Evolutionary conservation across 2,888 invertebrate genomes (phyloP).

Genomic region (Hydropsyche betteni): DNA sequence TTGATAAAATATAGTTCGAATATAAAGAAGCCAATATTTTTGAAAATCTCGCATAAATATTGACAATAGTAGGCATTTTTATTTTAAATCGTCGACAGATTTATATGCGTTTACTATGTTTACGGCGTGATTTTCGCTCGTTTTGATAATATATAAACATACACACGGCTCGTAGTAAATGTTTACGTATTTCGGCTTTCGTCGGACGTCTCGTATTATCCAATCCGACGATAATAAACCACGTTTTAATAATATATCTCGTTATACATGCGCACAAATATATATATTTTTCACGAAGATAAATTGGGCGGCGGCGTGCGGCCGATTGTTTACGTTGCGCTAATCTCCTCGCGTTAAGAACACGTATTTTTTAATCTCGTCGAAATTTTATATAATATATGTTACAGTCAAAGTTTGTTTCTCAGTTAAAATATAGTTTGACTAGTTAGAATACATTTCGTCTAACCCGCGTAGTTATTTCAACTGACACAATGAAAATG

Average conservation of each 20-base stretch:
- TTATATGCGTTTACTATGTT: constrained; percentile 6
- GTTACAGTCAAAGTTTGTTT: no score
- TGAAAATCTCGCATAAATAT: no score
- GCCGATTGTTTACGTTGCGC: constrained; percentile 27
- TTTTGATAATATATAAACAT: no score
- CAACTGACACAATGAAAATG: no score
- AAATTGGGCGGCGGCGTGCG: constrained; percentile 7
- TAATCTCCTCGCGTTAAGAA: constrained; percentile 1
- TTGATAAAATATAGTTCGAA: no score
- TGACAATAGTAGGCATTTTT: neutral
- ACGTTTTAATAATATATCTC: constrained; percentile 6
- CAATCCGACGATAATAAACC: neutral
- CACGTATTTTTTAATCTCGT: no score
- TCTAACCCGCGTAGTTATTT: no score
- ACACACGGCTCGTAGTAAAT: neutral
- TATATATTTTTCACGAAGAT: constrained; percentile 10
- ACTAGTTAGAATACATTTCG: no score
- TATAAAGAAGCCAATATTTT: no score
- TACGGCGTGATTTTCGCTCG: constrained; percentile 21
- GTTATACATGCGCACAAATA: neutral
- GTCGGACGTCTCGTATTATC: constrained; percentile 5
- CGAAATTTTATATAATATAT: no score
- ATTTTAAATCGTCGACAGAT: constrained; percentile 9
- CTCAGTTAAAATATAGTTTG: no score
- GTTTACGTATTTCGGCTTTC: constrained; percentile 16